Base-by-base conservation (phyloP, 2,113 vertebrate genomes). In the Pseudolaguvia tuberculata region DNA sequence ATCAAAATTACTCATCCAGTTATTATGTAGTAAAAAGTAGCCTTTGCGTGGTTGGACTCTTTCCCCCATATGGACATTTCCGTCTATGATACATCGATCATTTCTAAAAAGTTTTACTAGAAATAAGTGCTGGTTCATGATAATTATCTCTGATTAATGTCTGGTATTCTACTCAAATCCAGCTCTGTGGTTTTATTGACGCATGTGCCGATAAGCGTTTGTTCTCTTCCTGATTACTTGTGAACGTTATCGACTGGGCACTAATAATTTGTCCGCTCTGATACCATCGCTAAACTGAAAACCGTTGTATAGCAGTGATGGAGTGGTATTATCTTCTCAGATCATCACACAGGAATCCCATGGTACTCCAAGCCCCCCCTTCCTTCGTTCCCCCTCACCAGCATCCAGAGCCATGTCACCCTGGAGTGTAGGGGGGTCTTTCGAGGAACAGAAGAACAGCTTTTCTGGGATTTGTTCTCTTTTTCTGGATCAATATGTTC, bases 401-500 rank as follows among this genome's bases (percentile, higher is more conserved):
- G 52, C 72, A 68, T 52, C 65, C 42, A 55, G 84, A 80, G 72
- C 58, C 80, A 66, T 85, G 87, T 90, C 83, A 70, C 82, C 78
- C 45, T 8, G 67, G 73, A 80, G 81, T 8, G 67, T 72, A 80
- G 80, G 55, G 68, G 67, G 6, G 72, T 42, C 77, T 13, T 52
- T 78, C 85, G 75, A 27, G 82, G 78, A 85, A 89, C 84, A 78
- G 81, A 27, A 82, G 78, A 85, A 89, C 84, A 78, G 81, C 81
- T 79, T 65, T 78, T 52, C 67, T 75, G 78, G 76, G 80, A 50
- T 75, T 63, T 56, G 42, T 73, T 6, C 72, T 39, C 68, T 2
- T 42, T 52, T 53, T 25, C 81, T 14, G 7, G 80, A 91, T 92
- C 90, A 87, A 92, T 90, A 90, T 70, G 51, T 35, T 71, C 68